Percentiles rank a stretch among this genome's conserved stretches.
phyloP scores from a whole-genome alignment of 2,113 vertebrate species.

The Hemicordylus capensis region DNA sequence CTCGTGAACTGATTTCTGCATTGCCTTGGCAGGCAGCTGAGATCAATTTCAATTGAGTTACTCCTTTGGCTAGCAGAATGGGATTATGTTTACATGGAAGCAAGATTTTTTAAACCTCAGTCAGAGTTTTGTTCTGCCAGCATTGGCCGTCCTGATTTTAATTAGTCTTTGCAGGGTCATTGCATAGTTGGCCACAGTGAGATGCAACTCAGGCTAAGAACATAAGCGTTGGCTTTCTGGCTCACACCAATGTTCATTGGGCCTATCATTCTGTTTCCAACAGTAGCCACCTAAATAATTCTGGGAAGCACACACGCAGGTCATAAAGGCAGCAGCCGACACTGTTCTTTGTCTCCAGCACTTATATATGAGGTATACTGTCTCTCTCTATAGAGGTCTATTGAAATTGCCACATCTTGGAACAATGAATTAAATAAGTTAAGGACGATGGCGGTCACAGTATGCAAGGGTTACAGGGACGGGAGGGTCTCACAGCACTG shows the following conservation, averaged over 20 bases:
- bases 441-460: too few species aligned
- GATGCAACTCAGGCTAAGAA: background rate
- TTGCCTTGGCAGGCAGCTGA: background rate
- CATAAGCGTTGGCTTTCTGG: background rate
- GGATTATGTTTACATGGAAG: background rate
- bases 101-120: conserved; percentile 4
- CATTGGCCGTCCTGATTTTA: background rate
- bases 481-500: too few species aligned
- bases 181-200: background rate
- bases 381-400: too few species aligned
- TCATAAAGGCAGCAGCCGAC: too few species aligned
- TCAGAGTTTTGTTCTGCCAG: background rate
- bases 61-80: background rate
- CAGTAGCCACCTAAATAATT: background rate
- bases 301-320: too few species aligned
- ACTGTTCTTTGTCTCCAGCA: background rate
- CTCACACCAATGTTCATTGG: too few species aligned
- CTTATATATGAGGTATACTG: too few species aligned
- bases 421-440: too few species aligned
- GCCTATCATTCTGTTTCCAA: background rate
- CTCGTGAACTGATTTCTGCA: background rate
- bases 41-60: conserved; percentile 9
- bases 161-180: background rate
- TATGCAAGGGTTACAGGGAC: too few species aligned
- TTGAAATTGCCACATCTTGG: too few species aligned